Evolutionary conservation across 2,113 vertebrate species (phyloP).

Genomic region (Cisticola juncidis): DNA sequence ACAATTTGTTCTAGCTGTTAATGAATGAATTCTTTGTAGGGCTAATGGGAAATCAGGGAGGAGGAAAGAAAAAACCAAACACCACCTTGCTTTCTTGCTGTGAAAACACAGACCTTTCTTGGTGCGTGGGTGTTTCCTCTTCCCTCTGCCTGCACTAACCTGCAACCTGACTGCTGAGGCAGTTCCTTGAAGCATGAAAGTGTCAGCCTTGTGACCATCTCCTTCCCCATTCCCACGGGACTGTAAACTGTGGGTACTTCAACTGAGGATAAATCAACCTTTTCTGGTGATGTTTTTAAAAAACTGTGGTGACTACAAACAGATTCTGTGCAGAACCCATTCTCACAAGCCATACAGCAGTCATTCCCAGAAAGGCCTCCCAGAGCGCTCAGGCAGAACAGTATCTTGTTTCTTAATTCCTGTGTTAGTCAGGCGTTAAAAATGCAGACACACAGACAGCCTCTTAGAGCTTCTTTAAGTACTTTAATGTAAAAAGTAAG

Average conservation of each 20-base stretch:
- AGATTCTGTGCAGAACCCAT: background rate
- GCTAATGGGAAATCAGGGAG: background rate
- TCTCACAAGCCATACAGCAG: rapidly evolving
- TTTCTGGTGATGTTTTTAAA: background rate
- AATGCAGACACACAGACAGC: background rate
- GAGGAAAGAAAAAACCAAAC: background rate
- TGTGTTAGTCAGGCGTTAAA: background rate
- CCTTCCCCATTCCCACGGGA: background rate
- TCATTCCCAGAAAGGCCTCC: background rate
- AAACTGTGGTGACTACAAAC: background rate
- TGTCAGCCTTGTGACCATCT: background rate
- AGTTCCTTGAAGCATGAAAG: background rate
- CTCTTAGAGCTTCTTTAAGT: background rate
- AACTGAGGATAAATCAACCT: background rate
- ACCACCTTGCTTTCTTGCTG: background rate
- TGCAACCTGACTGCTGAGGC: background rate
- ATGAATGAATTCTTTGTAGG: background rate
- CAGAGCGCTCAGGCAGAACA: rapidly evolving
- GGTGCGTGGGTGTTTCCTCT: background rate
- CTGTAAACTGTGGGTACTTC: background rate
- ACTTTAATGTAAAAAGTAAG: background rate
- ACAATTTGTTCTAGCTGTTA: background rate
- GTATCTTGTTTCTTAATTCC: background rate
- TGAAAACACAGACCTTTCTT: background rate
- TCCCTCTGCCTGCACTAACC: background rate